Evolutionary conservation across 1,140 invertebrate species (phyloP), one percentile per base, ranked within the genome.

Genomic region (Ruditapes philippinarum): DNA sequence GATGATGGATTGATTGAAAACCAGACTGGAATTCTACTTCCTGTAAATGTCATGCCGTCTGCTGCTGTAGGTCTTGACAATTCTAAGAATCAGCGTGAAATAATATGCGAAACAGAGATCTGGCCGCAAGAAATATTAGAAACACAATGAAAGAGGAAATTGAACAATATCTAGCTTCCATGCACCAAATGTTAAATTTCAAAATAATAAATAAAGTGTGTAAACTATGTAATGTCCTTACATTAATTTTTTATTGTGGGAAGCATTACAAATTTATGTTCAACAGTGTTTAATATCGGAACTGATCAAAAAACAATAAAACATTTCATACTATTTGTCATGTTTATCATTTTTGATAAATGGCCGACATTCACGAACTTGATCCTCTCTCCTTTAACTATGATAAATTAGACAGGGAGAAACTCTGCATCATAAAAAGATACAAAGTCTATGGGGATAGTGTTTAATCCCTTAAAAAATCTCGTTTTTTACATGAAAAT

Each of bases 401-500:
- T 19, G 12, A n/a, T 65, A n/a, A 65, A 65, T 65, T 65, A 65
- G 60, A 65, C 33, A 70, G 4, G 22, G 38, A 11, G 33, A 36
- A 38, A 25, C 3, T 28, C 33, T 38, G 36, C 38, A 40, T 70
- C 65, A 70, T 70, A 38, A 70, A 68, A 76, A 49, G 73, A 49
- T n/a, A 38, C 28, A 38, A 42, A 33, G 51, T 86, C 85, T 76
- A 12, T 12, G n/a, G 74, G 74, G 85, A 88, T 25, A 14, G 9
- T 31, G n/a, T 28, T 9, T 88, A 49, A 88, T 79, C 85, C 76
- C 25, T 78, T 80, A 78, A 88, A 88, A 86, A 88, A 88, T 79
- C 76, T 88, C 33, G 14, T 68, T 76, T 78, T 62, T 68, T 45
- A 73, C 74, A 76, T 31, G 45, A 78, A 87, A 80, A 68, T 51